These are phyloP conservation scores for Ptychobarbus kaznakovi DNA, from an alignment of 2,797 vertebrate species.

Conservation along the genomic window DNA sequence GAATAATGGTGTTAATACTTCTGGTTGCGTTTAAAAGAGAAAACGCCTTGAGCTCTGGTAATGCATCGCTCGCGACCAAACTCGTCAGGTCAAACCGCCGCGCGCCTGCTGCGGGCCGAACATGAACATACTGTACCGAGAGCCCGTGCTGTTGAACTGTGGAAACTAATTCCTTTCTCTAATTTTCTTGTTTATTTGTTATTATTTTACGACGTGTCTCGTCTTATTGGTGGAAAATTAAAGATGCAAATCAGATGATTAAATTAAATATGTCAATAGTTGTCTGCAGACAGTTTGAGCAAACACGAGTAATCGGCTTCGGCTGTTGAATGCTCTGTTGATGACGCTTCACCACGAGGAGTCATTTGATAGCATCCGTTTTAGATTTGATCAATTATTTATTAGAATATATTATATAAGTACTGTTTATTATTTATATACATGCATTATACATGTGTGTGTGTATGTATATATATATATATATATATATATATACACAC, in stretches of 20 bases:
- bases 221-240: neutral
- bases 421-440: neutral
- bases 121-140: neutral
- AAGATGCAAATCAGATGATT: conserved; percentile 22
- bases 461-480: too few relatives aligned
- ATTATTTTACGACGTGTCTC: neutral
- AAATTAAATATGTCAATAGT: conserved; percentile 8
- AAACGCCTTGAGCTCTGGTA: neutral
- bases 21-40: neutral
- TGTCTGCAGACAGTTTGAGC: conserved; percentile 5
- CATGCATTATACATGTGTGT: neutral
- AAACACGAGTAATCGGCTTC: conserved; percentile 15
- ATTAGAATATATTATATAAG: neutral
- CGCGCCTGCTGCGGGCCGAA: neutral
- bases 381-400: neutral
- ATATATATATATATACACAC: too few relatives aligned
- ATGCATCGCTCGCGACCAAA: neutral
- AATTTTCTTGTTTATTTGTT: neutral
- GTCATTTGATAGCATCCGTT: neutral
- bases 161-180: neutral
- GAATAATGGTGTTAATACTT: conserved; percentile 31
- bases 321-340: neutral
- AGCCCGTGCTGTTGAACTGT: neutral
- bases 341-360: neutral
- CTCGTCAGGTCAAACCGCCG: neutral